Base-by-base conservation (phyloP, 1,140 invertebrate species). In the Arion vulgaris region DNA sequence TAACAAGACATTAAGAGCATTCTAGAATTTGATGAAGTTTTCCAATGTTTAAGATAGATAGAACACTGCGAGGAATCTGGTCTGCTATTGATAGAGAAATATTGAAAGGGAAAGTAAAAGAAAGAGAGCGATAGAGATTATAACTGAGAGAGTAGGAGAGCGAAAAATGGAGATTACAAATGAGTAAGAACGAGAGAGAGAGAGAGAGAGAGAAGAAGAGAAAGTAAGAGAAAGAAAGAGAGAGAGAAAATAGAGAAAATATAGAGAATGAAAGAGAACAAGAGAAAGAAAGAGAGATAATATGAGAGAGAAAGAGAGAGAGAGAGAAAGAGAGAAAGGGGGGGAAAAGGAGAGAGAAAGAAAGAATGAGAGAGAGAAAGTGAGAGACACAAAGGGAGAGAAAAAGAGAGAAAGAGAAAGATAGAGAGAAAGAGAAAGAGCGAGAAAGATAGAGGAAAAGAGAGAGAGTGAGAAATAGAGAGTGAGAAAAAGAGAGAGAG, bases 121-220 rank as follows among this genome's bases (percentile, higher is more conserved):
- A 34, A 19, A 57, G 53, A 78, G 49, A 62, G 75, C 53, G 34
- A 53, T 5, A 78, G 34, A 57, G 41, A 36, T 45, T 34, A 15
- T 34, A 51, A 57, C 23, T 28, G 53, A 57, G 49, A 78, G 49
- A 78, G 49, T 57, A 28, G 36, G 49, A 78, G 69, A 72, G 34
- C 57, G 75, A 78, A n/a, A 78, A 26, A 78, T 2, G 57, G 49
- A 78, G 49, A 57, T 49, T 57, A 7, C 57, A 51, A 78, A n/a
- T 57, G 45, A 78, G 19, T 57, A n/a, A 78, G 49, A 78, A 51
- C 28, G 28, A 78, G 75, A 78, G 75, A 62, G 49, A 38, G 75
- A 57, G 51, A 62, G 75, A 57, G 75, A 78, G 75, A 78, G 45
- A 26, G 49, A 78, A n/a, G 32, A 51, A 78, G 75, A n/a, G 45